These are phyloP conservation scores for Phortica variegata DNA, from an alignment of 1,140 invertebrate species.

Conservation along the genomic window DNA sequence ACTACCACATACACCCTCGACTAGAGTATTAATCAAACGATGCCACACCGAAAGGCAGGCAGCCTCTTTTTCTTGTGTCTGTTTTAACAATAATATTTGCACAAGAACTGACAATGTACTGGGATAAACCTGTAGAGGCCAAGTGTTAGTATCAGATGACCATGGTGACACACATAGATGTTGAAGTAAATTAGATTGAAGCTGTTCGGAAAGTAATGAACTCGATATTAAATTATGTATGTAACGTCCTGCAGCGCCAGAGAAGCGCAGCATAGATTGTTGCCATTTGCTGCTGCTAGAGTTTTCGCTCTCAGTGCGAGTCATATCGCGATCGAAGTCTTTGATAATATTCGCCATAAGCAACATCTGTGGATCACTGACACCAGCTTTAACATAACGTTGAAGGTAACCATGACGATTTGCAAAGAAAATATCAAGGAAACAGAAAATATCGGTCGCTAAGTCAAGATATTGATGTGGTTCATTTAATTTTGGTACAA, in stretches of 20 bases:
- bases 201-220: constrained; percentile 65
- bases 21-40: constrained; percentile 81
- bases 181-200: constrained; percentile 72
- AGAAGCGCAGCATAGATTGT: constrained; percentile 51
- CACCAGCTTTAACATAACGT: constrained; percentile 63
- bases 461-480: constrained; percentile 67
- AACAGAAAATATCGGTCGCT: constrained; percentile 50
- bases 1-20: constrained; percentile 68
- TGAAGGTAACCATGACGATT: constrained; percentile 58
- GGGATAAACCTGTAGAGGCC: constrained; percentile 83
- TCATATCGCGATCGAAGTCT: constrained; percentile 75
- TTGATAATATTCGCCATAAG: constrained; percentile 79
- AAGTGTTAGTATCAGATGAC: constrained; percentile 65
- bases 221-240: constrained; percentile 72
- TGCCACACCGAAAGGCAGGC: constrained; percentile 89
- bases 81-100: constrained; percentile 74
- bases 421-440: constrained; percentile 52
- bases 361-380: constrained; percentile 76
- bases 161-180: constrained; percentile 77
- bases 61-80: constrained; percentile 82
- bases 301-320: constrained; percentile 36
- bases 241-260: constrained; percentile 52
- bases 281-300: constrained; percentile 40
- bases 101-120: constrained; percentile 76
- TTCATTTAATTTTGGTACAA: constrained; percentile 87